Evolutionary conservation across 2,797 vertebrate species (phyloP), one percentile per base, ranked within the genome.

Genomic region (Macroramphosus scolopax): DNA sequence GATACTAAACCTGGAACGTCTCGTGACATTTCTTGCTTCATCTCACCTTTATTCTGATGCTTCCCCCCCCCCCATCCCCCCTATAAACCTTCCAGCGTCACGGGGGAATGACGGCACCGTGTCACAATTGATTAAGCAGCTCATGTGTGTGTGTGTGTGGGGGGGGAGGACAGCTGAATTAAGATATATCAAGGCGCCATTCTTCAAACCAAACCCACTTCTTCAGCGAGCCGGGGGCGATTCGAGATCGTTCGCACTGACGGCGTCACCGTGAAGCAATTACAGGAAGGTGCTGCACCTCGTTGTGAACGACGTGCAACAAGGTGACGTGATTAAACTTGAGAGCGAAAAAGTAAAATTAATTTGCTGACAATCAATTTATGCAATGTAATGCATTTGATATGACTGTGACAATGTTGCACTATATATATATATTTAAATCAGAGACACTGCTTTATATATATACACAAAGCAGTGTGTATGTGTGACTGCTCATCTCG

Each of bases 121-220:
- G 85, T 88, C 85, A 82, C 71, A 76, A 84, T 72, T 87, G 88
- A 90, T 91, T 89, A 84, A 82, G 87, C 79, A 72, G 81, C 82
- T 86, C 81, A 78, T 87, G 86, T 84, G n/a, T n/a, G n/a, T n/a
- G n/a, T n/a, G n/a, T n/a, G n/a, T n/a, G n/a, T n/a, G n/a, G n/a
- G 43, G 61, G 56, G 65, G 78, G 78, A 75, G 86, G 87, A 86
- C 85, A 81, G 81, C 80, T 86, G 74, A 85, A 88, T 86, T 82
- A 84, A 87, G 83, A 87, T 85, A 78, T 68, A 70, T 67, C 36
- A 40, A 55, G 57, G 53, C 73, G 39, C 76, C 59, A 66, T 69
- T 61, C 58, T 69, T 69, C 75, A 72, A n/a, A 51, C 72, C 78
- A 75, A 68, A 39, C 66, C 78, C 72, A 59, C 69, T 83, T 68